Evolutionary conservation across 2,888 invertebrate genomes (phyloP).

Genomic region (Caenorhabditis macrosperma): DNA sequence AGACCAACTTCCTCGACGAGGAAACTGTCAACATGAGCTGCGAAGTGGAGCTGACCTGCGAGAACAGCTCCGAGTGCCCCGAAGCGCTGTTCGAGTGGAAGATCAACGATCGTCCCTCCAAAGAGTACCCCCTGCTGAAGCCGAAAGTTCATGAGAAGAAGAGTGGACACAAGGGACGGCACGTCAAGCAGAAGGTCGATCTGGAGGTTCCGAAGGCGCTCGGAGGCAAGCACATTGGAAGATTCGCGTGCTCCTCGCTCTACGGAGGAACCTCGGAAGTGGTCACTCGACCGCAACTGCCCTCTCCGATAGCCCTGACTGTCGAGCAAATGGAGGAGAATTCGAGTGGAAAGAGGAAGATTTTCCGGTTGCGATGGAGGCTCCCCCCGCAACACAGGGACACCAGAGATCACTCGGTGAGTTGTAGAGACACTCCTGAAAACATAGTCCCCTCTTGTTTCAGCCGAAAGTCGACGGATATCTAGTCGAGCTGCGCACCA

Average conservation of each 20-base stretch:
- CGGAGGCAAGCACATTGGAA: conserved; percentile 59
- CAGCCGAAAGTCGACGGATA: conserved; percentile 67
- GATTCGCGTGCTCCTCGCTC: conserved; percentile 74
- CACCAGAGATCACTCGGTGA: conserved; percentile 64
- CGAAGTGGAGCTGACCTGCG: conserved; percentile 54
- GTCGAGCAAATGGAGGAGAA: conserved; percentile 55
- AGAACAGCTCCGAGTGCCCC: conserved; percentile 67
- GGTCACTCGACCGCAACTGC: conserved; percentile 42
- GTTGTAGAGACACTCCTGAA: not conserved
- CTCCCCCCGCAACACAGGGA: conserved; percentile 63
- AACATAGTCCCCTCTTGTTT: conserved; percentile 6
- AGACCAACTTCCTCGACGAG: conserved; percentile 43
- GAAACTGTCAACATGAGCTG: conserved; percentile 57
- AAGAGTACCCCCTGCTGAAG: conserved; percentile 40
- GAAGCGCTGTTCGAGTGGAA: conserved; percentile 75
- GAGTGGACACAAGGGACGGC: conserved; percentile 43
- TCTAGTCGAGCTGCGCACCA: conserved; percentile 72
- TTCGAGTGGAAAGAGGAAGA: conserved; percentile 16
- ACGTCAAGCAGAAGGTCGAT: conserved; percentile 57
- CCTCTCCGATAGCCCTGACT: conserved; percentile 58
- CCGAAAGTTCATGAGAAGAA: conserved; percentile 52
- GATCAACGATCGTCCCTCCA: conserved; percentile 71
- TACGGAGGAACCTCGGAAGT: conserved; percentile 67
- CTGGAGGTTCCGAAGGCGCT: conserved; percentile 48
- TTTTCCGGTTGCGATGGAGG: conserved; percentile 57